A percentile compares a stretch with the other conserved stretches of the same genome.
These are phyloP conservation scores for Dallia pectoralis DNA, from an alignment of 2,797 vertebrate genomes.

Conservation along the genomic window DNA sequence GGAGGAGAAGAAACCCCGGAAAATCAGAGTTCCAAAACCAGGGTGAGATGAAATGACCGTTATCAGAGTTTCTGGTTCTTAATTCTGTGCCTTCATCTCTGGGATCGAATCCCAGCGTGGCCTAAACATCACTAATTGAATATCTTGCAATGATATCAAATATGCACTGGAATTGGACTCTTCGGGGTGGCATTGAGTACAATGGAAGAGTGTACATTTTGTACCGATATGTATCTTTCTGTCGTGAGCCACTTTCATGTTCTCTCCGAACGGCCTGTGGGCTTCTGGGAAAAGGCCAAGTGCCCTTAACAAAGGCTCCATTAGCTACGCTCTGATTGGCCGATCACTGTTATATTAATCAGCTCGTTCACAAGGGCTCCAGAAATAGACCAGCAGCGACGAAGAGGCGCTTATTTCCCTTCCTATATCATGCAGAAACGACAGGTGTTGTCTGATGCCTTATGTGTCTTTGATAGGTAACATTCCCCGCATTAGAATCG, in stretches of 20 bases:
- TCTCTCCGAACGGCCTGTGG: slow-evolving; percentile 60
- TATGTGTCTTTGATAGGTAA: background rate
- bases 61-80: background rate
- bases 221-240: slow-evolving; percentile 43
- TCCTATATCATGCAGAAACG: slow-evolving; percentile 45
- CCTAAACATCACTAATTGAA: background rate
- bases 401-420: slow-evolving; percentile 36
- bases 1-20: slow-evolving; percentile 85
- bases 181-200: background rate
- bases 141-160: background rate
- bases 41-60: slow-evolving; percentile 66
- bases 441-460: background rate
- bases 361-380: slow-evolving; percentile 37
- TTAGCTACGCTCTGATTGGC: slow-evolving; percentile 54
- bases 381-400: slow-evolving; percentile 51
- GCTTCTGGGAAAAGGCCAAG: slow-evolving; percentile 41
- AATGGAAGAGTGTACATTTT: background rate
- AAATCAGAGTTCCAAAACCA: slow-evolving; percentile 83
- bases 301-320: slow-evolving; percentile 50
- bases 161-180: background rate
- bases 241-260: slow-evolving; percentile 43
- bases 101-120: too few species aligned
- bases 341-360: slow-evolving; percentile 31
- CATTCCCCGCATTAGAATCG: background rate
- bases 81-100: too few species aligned